Evolutionary conservation across 2,888 invertebrate species (phyloP).

Genomic region (Amiota minor): DNA sequence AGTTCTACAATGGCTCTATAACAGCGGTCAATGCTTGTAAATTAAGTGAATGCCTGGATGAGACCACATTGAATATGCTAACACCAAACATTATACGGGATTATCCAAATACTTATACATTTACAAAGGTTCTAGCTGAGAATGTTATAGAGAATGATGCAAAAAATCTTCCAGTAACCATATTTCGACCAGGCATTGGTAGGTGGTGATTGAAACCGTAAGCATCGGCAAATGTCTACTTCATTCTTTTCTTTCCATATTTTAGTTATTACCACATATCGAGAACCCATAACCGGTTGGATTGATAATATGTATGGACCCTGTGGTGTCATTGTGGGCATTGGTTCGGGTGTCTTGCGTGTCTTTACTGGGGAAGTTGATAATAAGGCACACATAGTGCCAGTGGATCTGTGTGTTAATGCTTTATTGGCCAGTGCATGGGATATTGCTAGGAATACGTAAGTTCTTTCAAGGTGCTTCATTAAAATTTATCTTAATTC

Average conservation of each 20-base stretch:
- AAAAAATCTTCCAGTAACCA: constrained; percentile 78
- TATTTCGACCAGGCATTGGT: constrained; percentile 83
- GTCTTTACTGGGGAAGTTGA: constrained; percentile 71
- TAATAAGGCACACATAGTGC: constrained; percentile 74
- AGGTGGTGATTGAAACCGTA: constrained; percentile 34
- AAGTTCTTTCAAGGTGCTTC: constrained; percentile 38
- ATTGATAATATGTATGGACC: constrained; percentile 82
- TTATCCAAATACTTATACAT: constrained; percentile 83
- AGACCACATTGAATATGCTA: constrained; percentile 71
- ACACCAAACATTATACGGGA: constrained; percentile 69
- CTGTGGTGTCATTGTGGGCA: constrained; percentile 75
- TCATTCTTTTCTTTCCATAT: not conserved
- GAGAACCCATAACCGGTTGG: constrained; percentile 79
- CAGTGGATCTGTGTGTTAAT: constrained; percentile 75
- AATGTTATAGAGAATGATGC: constrained; percentile 77
- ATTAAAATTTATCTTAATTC: not conserved
- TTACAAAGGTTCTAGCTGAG: constrained; percentile 84
- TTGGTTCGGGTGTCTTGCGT: constrained; percentile 79
- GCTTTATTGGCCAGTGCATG: constrained; percentile 74
- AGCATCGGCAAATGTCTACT: not conserved
- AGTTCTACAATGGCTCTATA: constrained; percentile 70
- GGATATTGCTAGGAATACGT: constrained; percentile 74
- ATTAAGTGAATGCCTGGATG: constrained; percentile 72
- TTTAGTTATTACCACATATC: constrained; percentile 75
- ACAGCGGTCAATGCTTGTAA: constrained; percentile 72